Evolutionary conservation across 53 echinoderm and acorn worm species (phyloP), one percentile per base, ranked within the genome.

Genomic region (Patiria pectinifera): DNA sequence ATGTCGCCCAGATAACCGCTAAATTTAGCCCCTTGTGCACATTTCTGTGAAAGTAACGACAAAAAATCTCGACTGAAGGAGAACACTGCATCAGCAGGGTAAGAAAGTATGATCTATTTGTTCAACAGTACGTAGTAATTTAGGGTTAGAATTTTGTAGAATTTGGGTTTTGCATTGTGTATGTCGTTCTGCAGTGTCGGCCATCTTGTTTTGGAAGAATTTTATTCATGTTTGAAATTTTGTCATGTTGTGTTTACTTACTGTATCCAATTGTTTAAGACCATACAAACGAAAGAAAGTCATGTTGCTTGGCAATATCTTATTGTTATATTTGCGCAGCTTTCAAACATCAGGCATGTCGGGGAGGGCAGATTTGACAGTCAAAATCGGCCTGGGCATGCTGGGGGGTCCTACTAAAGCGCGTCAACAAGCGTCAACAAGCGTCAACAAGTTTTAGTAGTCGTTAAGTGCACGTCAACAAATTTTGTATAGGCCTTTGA

Each of bases 201-300:
- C 90, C 90, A 90, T 90, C 80, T 90, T 90, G 48, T 79, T 78
- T 87, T 22, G 59, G 18, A 10, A 48, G 48, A 82, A 82, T 82
- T 49, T 19, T 16, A 19, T 82, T 49, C 14, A 16, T 70, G 19
- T 70, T 70, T 13, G 21, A 70, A 70, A 4, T 15, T 21, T 14
- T 16, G 16, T 72, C 35, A 35, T 35, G 35, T 35, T 35, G 35
- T 35, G 35, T 35, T 35, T 35, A 35, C 35, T 35, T 35, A 35
- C 35, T 35, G 35, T 35, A 35, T 35, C 35, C 35, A 35, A 35
- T 35, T 35, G 35, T 35, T 35, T 35, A 35, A 35, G 35, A 35
- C 35, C 35, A 53, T 53, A 53, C 53, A 5, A 53, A 8, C 53
- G 0, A 53, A 53, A 53, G 6, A 6, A 53, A 53, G 53, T 1